A percentile compares a stretch with the other conserved stretches of the same genome.
These are phyloP conservation scores for Brachyrhaphis roseni DNA, from an alignment of 2,797 vertebrate genomes.

Conservation along the genomic window DNA sequence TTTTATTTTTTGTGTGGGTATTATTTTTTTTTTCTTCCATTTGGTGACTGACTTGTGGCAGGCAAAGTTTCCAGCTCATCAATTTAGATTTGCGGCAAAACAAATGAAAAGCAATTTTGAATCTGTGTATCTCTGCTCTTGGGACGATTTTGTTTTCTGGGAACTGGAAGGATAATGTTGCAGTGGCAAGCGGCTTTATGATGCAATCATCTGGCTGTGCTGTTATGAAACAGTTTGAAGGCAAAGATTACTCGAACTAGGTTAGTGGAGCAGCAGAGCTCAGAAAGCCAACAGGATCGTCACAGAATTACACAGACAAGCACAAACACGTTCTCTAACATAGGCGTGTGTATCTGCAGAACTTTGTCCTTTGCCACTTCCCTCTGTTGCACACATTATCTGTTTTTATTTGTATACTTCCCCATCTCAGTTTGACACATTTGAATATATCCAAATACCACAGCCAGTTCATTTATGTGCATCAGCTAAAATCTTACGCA, in stretches of 20 bases:
- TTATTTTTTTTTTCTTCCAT: not conserved
- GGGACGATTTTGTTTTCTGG: constrained; percentile 29
- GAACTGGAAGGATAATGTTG: constrained; percentile 2
- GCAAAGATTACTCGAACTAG: constrained; percentile 84
- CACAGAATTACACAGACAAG: constrained; percentile 7
- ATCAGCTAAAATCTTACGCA: constrained; percentile 15
- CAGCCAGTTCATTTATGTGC: constrained; percentile 12
- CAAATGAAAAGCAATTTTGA: not conserved
- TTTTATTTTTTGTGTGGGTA: not conserved
- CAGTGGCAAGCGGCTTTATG: constrained; percentile 62
- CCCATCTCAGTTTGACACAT: constrained; percentile 4
- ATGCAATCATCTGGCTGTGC: constrained; percentile 80
- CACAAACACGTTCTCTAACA: constrained; percentile 4
- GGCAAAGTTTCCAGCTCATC: not conserved
- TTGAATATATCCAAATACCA: constrained; percentile 9
- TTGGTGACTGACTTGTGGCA: not conserved
- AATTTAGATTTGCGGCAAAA: not conserved
- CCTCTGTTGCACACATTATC: constrained; percentile 8
- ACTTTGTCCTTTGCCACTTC: constrained; percentile 31
- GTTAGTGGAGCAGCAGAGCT: constrained; percentile 80
- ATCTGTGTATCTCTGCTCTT: not conserved
- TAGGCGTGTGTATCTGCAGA: constrained; percentile 6
- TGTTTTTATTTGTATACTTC: constrained; percentile 35
- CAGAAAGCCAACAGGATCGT: constrained; percentile 52
- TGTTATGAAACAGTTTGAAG: constrained; percentile 82